Evolutionary conservation across 2,113 vertebrate species (phyloP).

Genomic region (Corynorhinus townsendii): DNA sequence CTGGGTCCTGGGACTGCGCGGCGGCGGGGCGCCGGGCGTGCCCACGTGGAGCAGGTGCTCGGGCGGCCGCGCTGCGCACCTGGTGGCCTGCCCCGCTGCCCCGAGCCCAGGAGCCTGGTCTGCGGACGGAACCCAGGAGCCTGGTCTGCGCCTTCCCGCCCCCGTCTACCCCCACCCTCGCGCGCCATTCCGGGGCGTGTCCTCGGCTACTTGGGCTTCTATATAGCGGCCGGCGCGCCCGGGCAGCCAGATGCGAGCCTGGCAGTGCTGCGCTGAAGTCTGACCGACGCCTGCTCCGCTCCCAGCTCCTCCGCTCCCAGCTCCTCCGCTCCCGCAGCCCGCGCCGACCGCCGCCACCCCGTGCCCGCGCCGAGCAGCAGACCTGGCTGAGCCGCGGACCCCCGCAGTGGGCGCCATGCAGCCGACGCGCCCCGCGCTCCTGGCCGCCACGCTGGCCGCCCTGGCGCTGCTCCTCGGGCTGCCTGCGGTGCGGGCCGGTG

Average conservation of each 20-base stretch:
- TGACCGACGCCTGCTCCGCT: fast-evolving
- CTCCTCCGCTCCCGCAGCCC: background rate
- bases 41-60: constrained; percentile 21
- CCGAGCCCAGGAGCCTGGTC: background rate
- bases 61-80: background rate
- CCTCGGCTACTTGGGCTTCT: constrained; percentile 73
- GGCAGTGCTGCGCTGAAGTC: background rate
- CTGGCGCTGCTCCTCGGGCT: constrained; percentile 85
- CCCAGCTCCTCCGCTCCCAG: background rate
- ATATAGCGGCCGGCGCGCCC: constrained; percentile 84
- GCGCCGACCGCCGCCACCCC: background rate
- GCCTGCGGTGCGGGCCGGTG: constrained; percentile 77
- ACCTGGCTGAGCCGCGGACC: constrained; percentile 51
- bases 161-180: background rate
- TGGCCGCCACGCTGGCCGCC: constrained; percentile 79
- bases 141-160: background rate
- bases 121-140: background rate
- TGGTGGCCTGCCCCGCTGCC: background rate
- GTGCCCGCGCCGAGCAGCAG: background rate
- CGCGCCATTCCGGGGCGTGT: constrained; percentile 87
- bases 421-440: constrained; percentile 78
- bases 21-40: no score
- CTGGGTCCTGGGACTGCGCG: fast-evolving
- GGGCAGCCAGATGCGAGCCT: constrained; percentile 75
- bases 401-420: constrained; percentile 81